Base-by-base conservation (phyloP, 2,888 invertebrate species). In the Pegoplata infirma region DNA sequence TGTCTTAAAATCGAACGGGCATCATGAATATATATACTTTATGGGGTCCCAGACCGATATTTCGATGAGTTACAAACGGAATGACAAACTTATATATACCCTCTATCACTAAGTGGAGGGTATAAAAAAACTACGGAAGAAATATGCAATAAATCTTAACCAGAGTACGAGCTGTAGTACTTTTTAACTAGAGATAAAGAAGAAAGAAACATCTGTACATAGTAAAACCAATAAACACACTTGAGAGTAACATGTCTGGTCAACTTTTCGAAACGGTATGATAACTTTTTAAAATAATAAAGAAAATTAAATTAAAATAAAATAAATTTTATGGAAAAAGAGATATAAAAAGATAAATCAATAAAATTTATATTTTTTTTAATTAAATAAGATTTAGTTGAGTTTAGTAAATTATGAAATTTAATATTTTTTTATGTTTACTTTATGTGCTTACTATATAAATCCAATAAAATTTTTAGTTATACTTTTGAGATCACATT, bases 71-170 rank as follows among this genome's bases (percentile, higher is more conserved):
- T n/a, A n/a, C n/a, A n/a, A n/a, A n/a, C n/a, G n/a, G n/a, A n/a
- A n/a, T n/a, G n/a, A n/a, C n/a, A n/a, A n/a, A n/a, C n/a, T n/a
- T n/a, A n/a, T n/a, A n/a, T n/a, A n/a, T n/a, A n/a, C n/a, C n/a
- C n/a, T n/a, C n/a, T n/a, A n/a, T n/a, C n/a, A n/a, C n/a, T n/a
- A n/a, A n/a, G n/a, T n/a, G n/a, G n/a, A n/a, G n/a, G n/a, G n/a
- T n/a, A n/a, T n/a, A n/a, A 61, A 55, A 7, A 58, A 17, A 21
- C 12, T 49, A 28, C 58, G 68, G 61, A 74, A 76, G 68, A 56
- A 78, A 58, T 64, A 23, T 56, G 82, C 80, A 80, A 82, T 82
- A 82, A 82, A 83, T 82, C 82, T 82, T 79, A 66, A 74, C 63
- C 63, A 40, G 16, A 74, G 44, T 17, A 14, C 36, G 36, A 40